phyloP scores from a whole-genome alignment of 2,113 vertebrate genomes.

The Talpa occidentalis region DNA sequence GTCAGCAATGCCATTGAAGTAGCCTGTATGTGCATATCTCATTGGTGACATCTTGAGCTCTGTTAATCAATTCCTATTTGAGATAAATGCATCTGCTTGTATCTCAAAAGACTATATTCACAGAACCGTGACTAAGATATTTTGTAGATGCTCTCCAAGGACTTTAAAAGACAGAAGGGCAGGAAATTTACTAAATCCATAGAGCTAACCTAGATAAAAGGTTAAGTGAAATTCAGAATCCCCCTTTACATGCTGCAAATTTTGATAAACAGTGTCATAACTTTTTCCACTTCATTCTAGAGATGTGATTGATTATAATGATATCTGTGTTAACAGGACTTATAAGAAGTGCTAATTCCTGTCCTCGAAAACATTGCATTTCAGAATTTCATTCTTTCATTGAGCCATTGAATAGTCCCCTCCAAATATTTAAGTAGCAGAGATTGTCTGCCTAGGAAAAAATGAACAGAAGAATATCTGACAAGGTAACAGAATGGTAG shows the following conservation, averaged over 20 bases:
- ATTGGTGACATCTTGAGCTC: slow-evolving; percentile 75
- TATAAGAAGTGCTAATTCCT: slow-evolving; percentile 50
- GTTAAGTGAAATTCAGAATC: slow-evolving; percentile 62
- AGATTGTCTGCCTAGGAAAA: slow-evolving; percentile 7
- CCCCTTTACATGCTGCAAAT: slow-evolving; percentile 19
- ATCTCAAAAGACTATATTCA: slow-evolving; percentile 69
- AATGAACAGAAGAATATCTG: slow-evolving; percentile 43
- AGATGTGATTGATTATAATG: not conserved
- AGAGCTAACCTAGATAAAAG: slow-evolving; percentile 64
- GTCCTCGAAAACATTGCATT: slow-evolving; percentile 37
- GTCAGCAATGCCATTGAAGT: slow-evolving; percentile 65
- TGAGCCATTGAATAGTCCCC: not conserved
- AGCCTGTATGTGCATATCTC: slow-evolving; percentile 58
- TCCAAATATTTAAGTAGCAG: slow-evolving; percentile 62
- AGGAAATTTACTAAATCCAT: slow-evolving; percentile 67
- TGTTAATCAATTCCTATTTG: slow-evolving; percentile 77
- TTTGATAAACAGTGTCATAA: slow-evolving; percentile 51
- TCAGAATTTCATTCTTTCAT: not conserved
- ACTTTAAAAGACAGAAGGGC: slow-evolving; percentile 67
- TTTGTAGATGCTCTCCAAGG: slow-evolving; percentile 70
- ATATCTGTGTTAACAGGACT: slow-evolving; percentile 4
- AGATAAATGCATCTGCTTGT: slow-evolving; percentile 73
- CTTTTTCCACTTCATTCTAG: slow-evolving; percentile 41
- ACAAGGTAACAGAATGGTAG: slow-evolving; percentile 32
- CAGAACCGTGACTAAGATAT: slow-evolving; percentile 71